A percentile compares a stretch with the other conserved stretches of the same genome.
phyloP scores from a whole-genome alignment of 2,888 invertebrate species.

The Deroplatys truncata region DNA sequence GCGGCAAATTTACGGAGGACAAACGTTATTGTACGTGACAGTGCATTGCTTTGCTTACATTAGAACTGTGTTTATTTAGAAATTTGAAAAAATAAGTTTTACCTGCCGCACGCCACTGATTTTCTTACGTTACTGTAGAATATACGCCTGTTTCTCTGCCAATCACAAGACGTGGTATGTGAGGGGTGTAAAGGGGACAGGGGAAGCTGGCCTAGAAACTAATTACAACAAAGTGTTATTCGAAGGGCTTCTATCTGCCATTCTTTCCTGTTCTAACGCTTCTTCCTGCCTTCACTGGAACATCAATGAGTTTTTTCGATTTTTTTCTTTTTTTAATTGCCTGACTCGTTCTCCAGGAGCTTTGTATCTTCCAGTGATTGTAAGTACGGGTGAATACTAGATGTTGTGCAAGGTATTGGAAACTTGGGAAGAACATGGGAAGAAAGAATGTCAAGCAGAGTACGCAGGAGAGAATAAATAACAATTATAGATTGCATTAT shows the following conservation, averaged over 20 bases:
- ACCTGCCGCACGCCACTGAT: background rate
- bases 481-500: too few relatives aligned
- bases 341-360: background rate
- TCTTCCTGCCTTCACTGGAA: background rate
- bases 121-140: background rate
- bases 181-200: background rate
- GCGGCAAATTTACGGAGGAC: too few relatives aligned
- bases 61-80: too few relatives aligned
- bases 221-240: background rate
- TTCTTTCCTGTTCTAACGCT: background rate
- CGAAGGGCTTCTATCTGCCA: background rate
- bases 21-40: too few relatives aligned
- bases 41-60: too few relatives aligned
- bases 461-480: too few relatives aligned
- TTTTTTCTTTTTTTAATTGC: background rate
- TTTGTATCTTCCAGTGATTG: background rate
- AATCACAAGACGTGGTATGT: background rate
- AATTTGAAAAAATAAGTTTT: too few relatives aligned
- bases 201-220: background rate
- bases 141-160: background rate
- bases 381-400: background rate
- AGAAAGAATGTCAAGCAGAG: too few relatives aligned
- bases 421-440: background rate
- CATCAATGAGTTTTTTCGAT: background rate
- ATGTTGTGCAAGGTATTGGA: background rate